A percentile compares a stretch with the other conserved stretches of the same genome.
Conservation (phyloP, 2,888 invertebrate genomes). For the Leptarthrus brevirostris region DNA sequence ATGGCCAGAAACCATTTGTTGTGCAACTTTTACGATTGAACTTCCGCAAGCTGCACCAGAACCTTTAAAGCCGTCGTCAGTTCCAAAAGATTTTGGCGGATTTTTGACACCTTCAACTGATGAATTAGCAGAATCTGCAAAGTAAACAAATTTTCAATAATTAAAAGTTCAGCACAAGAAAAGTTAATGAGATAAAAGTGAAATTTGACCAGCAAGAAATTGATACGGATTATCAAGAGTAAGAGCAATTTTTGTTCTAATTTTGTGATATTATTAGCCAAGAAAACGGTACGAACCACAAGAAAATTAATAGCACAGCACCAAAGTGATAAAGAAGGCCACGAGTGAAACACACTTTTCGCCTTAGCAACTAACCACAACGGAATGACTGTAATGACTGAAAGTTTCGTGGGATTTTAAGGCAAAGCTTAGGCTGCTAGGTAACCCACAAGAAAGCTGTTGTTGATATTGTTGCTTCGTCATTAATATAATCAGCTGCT, state of each 20-base stretch:
- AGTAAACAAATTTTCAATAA: conserved; percentile 9
- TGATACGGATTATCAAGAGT: not conserved
- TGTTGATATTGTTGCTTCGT: not conserved
- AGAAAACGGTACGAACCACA: not conserved
- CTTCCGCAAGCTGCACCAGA: conserved; percentile 78
- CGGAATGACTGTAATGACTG: conserved; percentile 5
- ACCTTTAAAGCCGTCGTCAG: conserved; percentile 78
- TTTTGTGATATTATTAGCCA: not conserved
- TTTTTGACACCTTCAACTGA: conserved; percentile 62
- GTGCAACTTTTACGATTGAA: conserved; percentile 71
- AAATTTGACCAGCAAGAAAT: not conserved
- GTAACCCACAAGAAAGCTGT: not conserved
- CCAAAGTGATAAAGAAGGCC: not conserved
- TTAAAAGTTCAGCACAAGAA: not conserved
- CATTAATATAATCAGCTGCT: conserved; percentile 19
- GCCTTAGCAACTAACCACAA: conserved; percentile 11
- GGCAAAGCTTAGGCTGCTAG: conserved; percentile 3
- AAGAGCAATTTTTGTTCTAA: conserved; percentile 1
- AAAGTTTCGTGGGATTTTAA: conserved; percentile 18
- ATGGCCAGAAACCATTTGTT: conserved; percentile 69
- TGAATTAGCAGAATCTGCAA: conserved; percentile 55
- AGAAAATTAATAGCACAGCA: not conserved
- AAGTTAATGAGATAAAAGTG: not conserved
- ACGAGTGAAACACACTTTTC: not conserved
- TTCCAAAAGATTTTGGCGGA: conserved; percentile 72